Evolutionary conservation across 1,140 invertebrate species (phyloP).

Genomic region (Macrobrachium nipponense): DNA sequence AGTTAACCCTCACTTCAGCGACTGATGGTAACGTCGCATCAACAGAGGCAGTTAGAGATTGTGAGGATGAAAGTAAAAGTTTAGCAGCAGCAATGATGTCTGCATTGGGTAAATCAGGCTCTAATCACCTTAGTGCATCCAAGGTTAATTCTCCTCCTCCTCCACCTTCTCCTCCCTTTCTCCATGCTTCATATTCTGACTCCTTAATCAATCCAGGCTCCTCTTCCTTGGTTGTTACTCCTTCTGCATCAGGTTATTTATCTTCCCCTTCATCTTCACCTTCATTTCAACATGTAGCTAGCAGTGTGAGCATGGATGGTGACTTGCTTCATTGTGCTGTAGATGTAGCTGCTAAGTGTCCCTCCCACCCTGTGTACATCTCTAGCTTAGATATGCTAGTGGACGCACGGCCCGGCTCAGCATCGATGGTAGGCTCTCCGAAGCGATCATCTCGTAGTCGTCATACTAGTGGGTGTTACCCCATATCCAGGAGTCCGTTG

Average conservation of each 20-base stretch:
- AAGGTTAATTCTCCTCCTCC: conserved; percentile 14
- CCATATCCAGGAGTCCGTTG: conserved; percentile 59
- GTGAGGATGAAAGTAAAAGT: too few relatives aligned
- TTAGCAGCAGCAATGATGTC: too few relatives aligned
- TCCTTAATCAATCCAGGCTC: background rate
- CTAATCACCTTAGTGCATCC: background rate
- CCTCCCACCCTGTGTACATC: conserved; percentile 65
- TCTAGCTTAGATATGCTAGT: conserved; percentile 70
- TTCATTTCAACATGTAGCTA: conserved; percentile 19
- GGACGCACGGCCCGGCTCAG: conserved; percentile 69
- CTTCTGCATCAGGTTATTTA: conserved; percentile 7
- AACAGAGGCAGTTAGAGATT: too few relatives aligned
- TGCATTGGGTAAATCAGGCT: too few relatives aligned
- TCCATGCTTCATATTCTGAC: conserved; percentile 15
- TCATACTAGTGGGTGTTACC: conserved; percentile 61
- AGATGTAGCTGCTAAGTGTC: conserved; percentile 65
- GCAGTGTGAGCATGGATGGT: conserved; percentile 43
- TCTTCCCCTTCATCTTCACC: conserved; percentile 31
- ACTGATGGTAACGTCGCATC: too few relatives aligned
- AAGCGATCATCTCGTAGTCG: conserved; percentile 53
- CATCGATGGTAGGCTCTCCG: conserved; percentile 66
- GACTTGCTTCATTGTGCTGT: conserved; percentile 61
- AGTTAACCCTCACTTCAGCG: background rate
- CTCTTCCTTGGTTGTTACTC: conserved; percentile 4
- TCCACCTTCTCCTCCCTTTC: background rate